Evolutionary conservation across 2,113 vertebrate genomes (phyloP).

Genomic region (Corydoras sp.): DNA sequence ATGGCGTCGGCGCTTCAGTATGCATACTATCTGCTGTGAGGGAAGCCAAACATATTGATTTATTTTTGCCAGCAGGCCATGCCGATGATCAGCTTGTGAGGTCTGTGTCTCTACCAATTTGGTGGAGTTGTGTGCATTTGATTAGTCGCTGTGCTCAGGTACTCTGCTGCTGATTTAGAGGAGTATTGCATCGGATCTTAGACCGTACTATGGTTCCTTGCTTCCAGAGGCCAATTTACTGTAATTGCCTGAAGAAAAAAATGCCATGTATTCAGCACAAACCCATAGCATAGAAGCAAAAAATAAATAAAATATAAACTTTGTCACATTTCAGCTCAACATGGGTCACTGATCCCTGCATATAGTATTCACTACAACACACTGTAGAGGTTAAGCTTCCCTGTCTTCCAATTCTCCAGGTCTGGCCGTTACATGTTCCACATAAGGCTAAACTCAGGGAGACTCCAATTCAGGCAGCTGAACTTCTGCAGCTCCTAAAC

Average conservation of each 20-base stretch:
- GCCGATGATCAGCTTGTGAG: no score
- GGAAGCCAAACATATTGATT: no score
- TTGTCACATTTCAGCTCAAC: constrained; percentile 17
- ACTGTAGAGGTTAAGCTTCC: constrained; percentile 20
- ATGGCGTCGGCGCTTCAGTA: no score
- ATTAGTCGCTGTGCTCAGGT: no score
- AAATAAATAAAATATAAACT: not conserved
- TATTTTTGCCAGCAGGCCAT: no score
- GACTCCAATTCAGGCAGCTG: constrained; percentile 40
- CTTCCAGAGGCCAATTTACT: no score
- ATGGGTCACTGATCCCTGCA: constrained; percentile 20
- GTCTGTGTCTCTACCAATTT: no score
- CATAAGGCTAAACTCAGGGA: constrained; percentile 44
- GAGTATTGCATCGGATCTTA: no score
- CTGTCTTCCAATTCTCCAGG: constrained; percentile 25
- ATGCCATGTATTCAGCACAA: constrained; percentile 1
- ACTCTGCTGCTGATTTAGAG: no score
- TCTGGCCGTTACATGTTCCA: constrained; percentile 33
- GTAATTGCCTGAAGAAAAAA: not conserved
- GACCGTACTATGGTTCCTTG: no score
- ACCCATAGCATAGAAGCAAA: not conserved
- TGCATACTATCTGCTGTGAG: no score
- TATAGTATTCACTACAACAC: constrained; percentile 9
- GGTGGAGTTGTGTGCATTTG: no score
- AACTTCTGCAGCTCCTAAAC: constrained; percentile 25